A percentile compares a stretch with the other conserved stretches of the same genome.
These are phyloP conservation scores for Caenorhabditis latens DNA, from an alignment of 1,140 invertebrate genomes.

Conservation along the genomic window DNA sequence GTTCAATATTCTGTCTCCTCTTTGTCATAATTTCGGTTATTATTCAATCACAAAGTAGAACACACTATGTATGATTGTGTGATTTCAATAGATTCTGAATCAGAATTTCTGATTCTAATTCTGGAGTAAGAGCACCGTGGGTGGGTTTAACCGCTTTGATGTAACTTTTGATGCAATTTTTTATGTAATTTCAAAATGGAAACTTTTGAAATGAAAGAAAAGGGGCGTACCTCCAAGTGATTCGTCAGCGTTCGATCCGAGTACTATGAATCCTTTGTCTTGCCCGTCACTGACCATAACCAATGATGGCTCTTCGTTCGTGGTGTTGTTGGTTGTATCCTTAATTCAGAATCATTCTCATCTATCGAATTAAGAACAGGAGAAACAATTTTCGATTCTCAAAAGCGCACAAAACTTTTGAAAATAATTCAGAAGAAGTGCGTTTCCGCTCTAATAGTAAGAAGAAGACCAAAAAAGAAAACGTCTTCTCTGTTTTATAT, in stretches of 20 bases:
- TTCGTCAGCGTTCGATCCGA: constrained; percentile 64
- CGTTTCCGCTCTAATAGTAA: neutral
- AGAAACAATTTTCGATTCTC: constrained; percentile 15
- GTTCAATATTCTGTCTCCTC: neutral
- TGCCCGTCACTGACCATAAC: constrained; percentile 28
- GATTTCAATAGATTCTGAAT: neutral
- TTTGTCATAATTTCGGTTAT: neutral
- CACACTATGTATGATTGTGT: neutral
- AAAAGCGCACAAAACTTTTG: too few species aligned
- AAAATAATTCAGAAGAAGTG: too few species aligned
- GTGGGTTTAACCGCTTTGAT: too few species aligned
- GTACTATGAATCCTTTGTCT: constrained; percentile 57
- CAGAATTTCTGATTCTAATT: too few species aligned
- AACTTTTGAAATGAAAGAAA: neutral
- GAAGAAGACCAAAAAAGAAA: neutral
- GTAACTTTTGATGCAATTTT: neutral
- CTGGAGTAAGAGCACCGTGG: too few species aligned
- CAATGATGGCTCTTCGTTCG: constrained; percentile 13
- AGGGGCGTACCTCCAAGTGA: constrained; percentile 56
- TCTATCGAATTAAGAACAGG: too few species aligned
- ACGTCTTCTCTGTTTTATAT: neutral
- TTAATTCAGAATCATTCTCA: neutral
- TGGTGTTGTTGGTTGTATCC: neutral
- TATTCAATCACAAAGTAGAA: neutral
- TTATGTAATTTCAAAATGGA: neutral